Conservation (phyloP, 64 coral and sea anemone genomes). For the Dendronephthya gigantea region DNA sequence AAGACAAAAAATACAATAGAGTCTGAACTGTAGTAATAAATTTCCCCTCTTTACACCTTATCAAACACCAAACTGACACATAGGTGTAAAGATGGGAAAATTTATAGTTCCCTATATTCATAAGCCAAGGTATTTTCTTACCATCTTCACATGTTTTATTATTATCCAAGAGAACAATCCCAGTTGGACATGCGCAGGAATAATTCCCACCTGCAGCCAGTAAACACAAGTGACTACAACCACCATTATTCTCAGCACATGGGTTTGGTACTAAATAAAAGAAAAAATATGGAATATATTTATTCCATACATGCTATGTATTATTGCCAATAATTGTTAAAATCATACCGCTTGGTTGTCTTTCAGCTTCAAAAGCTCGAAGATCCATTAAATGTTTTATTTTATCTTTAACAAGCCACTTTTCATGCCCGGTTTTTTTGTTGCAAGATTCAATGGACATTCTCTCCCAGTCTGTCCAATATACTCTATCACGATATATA, state of each 20-base stretch:
- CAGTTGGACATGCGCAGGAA: constrained; percentile 31
- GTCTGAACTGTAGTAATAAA: too few species aligned
- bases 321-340: too few species aligned
- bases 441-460: not conserved
- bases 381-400: not conserved
- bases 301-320: too few species aligned
- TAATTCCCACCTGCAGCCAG: not conserved
- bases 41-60: too few species aligned
- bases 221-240: constrained; percentile 39
- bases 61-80: too few species aligned
- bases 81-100: too few species aligned
- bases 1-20: not conserved
- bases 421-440: not conserved
- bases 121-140: too few species aligned
- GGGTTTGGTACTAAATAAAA: not conserved
- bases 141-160: constrained; percentile 38
- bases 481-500: not conserved
- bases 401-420: not conserved
- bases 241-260: constrained; percentile 32
- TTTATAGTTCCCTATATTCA: too few species aligned
- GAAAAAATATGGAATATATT: too few species aligned
- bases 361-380: not conserved
- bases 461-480: not conserved
- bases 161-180: constrained; percentile 16
- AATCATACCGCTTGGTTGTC: not conserved